Evolutionary conservation across 2,888 invertebrate genomes (phyloP), one percentile per base, ranked within the genome.

Genomic region (Sinelater perroti): DNA sequence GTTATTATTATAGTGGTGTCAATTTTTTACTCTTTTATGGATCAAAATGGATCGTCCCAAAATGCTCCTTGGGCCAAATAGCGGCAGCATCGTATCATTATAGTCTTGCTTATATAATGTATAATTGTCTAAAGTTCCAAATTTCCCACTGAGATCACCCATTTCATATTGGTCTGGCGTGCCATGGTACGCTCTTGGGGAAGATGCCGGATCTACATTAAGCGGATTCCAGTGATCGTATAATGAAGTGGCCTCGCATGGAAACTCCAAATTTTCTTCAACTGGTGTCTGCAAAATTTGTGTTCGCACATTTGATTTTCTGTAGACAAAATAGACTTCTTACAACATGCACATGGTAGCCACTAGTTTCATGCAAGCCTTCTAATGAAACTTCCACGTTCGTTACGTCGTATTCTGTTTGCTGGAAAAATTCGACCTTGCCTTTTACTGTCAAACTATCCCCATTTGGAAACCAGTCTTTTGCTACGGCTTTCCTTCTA

Each of bases 141-240:
- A 93, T 78, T 96, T 96, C 1, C 88, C 88, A 68, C 93, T 92
- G 17, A 95, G 79, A 72, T 93, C 91, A 0, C 95, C 95, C 74
- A 93, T 84, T 79, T 89, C 89, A 72, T 93, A 95, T 73, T 93
- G 90, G 78, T 95, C 95, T 3, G 86, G 85, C 0, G 92, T 91
- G 10, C 94, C 94, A 13, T 72, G 76, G 51, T 79, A 79, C 13
- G 60, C 63, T 42, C 75, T 67, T 0, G 90, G 91, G 0, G 85
- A 83, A 0, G 80, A 76, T 1, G 82, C 79, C 3, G 84, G 82
- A 72, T 87, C 86, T 0, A 93, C 85, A 42, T 85, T 83, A 68
- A 87, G 85, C 0, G 96, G 96, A 77, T 97, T 94, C 84, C 89
- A 97, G 40, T 89, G 89, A n/a, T 86, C 91, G 67, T 92, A 91